Conservation (phyloP, 2,113 vertebrate genomes). For the Oenanthe melanoleuca region DNA sequence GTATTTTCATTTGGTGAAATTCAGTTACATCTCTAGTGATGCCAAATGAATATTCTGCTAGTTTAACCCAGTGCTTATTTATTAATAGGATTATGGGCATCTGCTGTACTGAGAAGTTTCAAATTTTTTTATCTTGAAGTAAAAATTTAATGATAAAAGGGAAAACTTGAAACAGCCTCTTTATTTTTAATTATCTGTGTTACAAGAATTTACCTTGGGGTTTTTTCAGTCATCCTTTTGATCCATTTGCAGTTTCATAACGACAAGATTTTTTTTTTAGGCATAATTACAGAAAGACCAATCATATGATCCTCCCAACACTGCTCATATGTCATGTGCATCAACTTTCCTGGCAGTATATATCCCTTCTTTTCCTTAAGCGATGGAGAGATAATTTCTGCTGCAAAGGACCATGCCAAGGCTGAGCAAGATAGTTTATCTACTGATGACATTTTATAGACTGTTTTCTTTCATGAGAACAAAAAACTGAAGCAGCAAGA, state of each 20-base stretch:
- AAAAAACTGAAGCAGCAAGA: background rate
- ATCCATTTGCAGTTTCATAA: background rate
- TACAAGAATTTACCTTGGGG: background rate
- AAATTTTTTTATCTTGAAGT: background rate
- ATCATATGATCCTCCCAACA: background rate
- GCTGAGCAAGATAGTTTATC: background rate
- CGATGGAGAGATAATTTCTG: background rate
- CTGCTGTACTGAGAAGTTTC: background rate
- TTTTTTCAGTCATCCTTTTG: background rate
- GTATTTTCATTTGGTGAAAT: background rate
- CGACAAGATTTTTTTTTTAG: background rate
- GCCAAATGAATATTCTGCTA: background rate
- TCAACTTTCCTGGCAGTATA: background rate
- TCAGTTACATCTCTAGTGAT: background rate
- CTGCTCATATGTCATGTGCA: background rate
- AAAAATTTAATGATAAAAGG: background rate
- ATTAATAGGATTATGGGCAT: background rate
- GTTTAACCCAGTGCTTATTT: background rate
- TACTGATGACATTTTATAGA: background rate
- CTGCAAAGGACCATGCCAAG: background rate
- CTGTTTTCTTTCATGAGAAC: background rate
- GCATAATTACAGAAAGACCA: background rate
- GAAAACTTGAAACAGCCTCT: background rate
- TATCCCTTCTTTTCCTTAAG: background rate
- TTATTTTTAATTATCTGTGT: background rate